Conservation (phyloP, 2,113 vertebrate genomes). For the Syngnathus typhle region DNA sequence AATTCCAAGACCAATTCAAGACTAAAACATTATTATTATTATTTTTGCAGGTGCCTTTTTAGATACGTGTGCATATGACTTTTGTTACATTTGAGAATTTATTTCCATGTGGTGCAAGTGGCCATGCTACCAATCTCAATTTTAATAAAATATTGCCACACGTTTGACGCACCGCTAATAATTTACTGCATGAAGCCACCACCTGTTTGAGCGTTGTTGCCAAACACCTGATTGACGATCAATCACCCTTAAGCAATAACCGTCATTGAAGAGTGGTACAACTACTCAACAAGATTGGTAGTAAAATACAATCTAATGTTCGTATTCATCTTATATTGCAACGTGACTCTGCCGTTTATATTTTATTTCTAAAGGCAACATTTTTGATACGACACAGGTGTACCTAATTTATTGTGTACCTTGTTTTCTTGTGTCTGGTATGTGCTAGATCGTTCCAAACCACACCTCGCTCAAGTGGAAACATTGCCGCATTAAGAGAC, state of each 20-base stretch:
- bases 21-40: too few relatives aligned
- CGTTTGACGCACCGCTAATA: too few relatives aligned
- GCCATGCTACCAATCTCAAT: background rate
- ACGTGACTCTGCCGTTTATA: background rate
- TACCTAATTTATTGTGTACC: background rate
- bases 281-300: background rate
- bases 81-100: background rate
- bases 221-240: background rate
- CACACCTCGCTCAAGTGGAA: slow-evolving; percentile 54
- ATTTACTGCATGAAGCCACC: too few relatives aligned
- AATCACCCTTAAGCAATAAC: background rate
- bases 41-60: background rate
- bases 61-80: background rate
- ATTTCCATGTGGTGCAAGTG: background rate
- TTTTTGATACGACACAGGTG: background rate
- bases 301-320: too few relatives aligned
- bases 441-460: slow-evolving; percentile 35
- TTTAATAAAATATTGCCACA: too few relatives aligned
- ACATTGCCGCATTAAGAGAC: slow-evolving; percentile 41
- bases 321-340: background rate
- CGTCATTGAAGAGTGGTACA: background rate
- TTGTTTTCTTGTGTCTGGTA: background rate
- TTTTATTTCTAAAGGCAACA: background rate
- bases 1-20: background rate
- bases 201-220: background rate